Base-by-base conservation (phyloP, 37 sponge, comb jelly and placozoan genomes). In the Halisarca cf. caerulea region DNA sequence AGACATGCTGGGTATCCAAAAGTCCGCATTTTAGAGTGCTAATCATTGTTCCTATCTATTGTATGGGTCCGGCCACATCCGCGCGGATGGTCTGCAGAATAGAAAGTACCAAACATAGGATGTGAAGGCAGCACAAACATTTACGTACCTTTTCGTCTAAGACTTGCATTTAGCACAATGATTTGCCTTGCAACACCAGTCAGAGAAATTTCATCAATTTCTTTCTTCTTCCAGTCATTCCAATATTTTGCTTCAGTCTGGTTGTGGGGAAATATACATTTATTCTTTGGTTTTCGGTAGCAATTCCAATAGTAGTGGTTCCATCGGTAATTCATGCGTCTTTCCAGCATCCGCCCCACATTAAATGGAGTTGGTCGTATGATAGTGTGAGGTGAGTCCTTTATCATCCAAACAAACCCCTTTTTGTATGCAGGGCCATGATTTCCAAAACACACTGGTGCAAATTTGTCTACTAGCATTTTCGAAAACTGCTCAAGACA, bases 351-450 rank as follows among this genome's bases (percentile, higher is more conserved):
- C 3, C 35, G 33, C 30, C 30, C 30, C 0, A 68, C 69, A 68
- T 68, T 68, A 34, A 68, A 68, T 18, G 69, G 69, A 1, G 69
- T 68, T 3, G 69, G 69, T 0, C 69, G 69, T 7, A 68, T 30
- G 17, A 68, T 68, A 30, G 69, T 34, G 30, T 68, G 14, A 2
- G 69, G 35, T 32, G 64, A 23, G 24, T 23, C 24, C 6, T 28
- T 28, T 4, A 17, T 68, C 35, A 68, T 9, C 69, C 69, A 68
- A 34, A 28, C 35, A 34, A 68, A 68, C 3, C 69, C 69, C 34
- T 30, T 0, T 4, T 68, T 68, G 69, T 34, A 68, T 8, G 5
- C 24, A 6, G 64, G 24, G 17, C 69, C 35, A 34, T 68, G 69
- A 2, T 68, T 34, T 47, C 51, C 51, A 47, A 47, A 47, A 11